Evolutionary conservation across 2,888 invertebrate species (phyloP), one percentile per base, ranked within the genome.

Genomic region (Cyrtodaria siliqua): DNA sequence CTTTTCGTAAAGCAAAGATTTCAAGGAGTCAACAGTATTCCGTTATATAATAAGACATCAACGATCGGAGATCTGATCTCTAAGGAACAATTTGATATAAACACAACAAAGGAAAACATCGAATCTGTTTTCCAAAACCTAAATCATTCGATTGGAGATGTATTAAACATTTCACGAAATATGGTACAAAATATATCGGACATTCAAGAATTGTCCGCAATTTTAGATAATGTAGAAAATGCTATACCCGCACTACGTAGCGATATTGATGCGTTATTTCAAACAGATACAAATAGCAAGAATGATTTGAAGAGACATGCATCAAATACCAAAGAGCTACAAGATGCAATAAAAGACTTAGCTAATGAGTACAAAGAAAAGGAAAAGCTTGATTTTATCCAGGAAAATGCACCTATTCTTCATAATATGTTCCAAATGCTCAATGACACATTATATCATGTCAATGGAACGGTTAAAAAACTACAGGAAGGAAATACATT

Each of bases 351-450:
- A 8, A 12, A 33, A 33, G 12, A 33, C 33, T 12, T 33, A 33
- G 12, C 12, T 33, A 4, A 8, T 20, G 57, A 57, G 33, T 12
- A 20, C n/a, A 16, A 57, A 24, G 20, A 47, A 3, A 23, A 55
- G 20, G 33, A 66, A 44, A 55, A 55, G 14, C 18, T 23, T 20
- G 33, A 66, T 27, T 56, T 27, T 56, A 56, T 66, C 24, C 2
- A 27, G 23, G 16, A 66, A 2, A 42, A 55, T 40, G 14, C 44
- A 40, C 64, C 64, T 18, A 23, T 24, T 6, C n/a, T 63, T 2
- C n/a, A n/a, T 1, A 23, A 52, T n/a, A 52, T 8, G 9, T 63
- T 29, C n/a, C 14, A n/a, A 38, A 3, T 16, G 8, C 12, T 63
- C 9, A 40, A 52, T 16, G 52, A 24, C 2, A 40, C 52, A 23